phyloP scores from a whole-genome alignment of 2,888 invertebrate genomes.

The Coleophora flavipennella region DNA sequence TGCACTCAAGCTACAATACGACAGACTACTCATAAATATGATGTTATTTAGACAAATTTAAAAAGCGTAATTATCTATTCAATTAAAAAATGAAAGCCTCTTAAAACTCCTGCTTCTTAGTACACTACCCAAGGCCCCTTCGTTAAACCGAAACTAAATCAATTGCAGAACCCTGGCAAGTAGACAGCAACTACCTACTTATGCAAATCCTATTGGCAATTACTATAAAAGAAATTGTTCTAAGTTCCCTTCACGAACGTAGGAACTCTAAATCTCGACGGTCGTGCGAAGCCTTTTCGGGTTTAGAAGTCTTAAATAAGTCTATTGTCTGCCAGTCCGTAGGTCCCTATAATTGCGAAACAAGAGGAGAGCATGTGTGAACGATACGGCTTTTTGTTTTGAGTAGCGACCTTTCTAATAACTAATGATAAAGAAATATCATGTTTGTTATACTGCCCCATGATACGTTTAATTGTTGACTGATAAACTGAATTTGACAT shows the following conservation, averaged over 20 bases:
- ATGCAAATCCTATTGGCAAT: slow-evolving; percentile 57
- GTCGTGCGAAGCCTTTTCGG: slow-evolving; percentile 55
- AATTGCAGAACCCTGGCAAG: slow-evolving; percentile 16
- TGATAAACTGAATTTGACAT: too few species aligned
- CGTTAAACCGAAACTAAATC: slow-evolving; percentile 8
- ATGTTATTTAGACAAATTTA: too few species aligned
- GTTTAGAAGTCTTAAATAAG: slow-evolving; percentile 31
- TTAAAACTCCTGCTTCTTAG: too few species aligned
- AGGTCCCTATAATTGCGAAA: slow-evolving; percentile 22
- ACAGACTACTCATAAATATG: too few species aligned
- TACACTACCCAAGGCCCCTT: too few species aligned
- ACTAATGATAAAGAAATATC: too few species aligned
- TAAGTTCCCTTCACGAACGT: slow-evolving; percentile 25
- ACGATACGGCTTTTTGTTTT: slow-evolving; percentile 7
- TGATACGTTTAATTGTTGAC: too few species aligned
- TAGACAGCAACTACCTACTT: slow-evolving; percentile 29
- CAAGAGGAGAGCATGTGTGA: slow-evolving; percentile 9
- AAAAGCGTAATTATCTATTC: too few species aligned
- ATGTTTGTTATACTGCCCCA: too few species aligned
- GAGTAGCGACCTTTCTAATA: slow-evolving; percentile 1
- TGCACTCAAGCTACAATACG: slow-evolving; percentile 19
- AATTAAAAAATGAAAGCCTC: too few species aligned
- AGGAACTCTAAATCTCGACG: slow-evolving; percentile 16
- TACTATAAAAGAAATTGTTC: slow-evolving; percentile 56
- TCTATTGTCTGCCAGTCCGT: slow-evolving; percentile 39